These are phyloP conservation scores for Stenodema calcarata DNA, from an alignment of 2,888 invertebrate species.

Conservation along the genomic window DNA sequence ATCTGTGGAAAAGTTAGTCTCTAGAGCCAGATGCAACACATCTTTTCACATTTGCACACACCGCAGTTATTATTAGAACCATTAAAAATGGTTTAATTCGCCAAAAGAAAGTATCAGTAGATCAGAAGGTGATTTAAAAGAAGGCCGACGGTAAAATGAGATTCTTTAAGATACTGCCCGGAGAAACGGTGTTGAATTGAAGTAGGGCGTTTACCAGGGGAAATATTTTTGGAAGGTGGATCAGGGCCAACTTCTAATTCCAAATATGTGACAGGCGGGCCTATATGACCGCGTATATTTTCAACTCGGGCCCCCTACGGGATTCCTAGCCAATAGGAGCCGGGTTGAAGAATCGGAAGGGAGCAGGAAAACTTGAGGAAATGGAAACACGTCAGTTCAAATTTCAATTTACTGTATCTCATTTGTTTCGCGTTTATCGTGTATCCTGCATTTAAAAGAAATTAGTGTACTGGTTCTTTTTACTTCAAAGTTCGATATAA, in stretches of 20 bases:
- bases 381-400: not conserved
- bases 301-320: not conserved
- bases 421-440: too few relatives aligned
- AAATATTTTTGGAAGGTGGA: slow-evolving; percentile 45
- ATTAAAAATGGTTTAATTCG: too few relatives aligned
- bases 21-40: too few relatives aligned
- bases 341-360: not conserved
- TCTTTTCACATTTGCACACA: too few relatives aligned
- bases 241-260: slow-evolving; percentile 35
- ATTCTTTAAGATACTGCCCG: not conserved
- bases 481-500: too few relatives aligned
- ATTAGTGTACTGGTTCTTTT: too few relatives aligned
- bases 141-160: not conserved
- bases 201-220: slow-evolving; percentile 42
- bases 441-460: too few relatives aligned
- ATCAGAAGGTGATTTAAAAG: too few relatives aligned
- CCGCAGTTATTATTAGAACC: too few relatives aligned
- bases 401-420: too few relatives aligned
- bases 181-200: slow-evolving; percentile 28
- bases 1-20: too few relatives aligned
- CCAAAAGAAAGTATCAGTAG: too few relatives aligned
- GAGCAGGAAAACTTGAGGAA: not conserved
- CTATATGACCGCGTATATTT: slow-evolving; percentile 37
- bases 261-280: slow-evolving; percentile 44
- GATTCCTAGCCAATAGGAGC: slow-evolving; percentile 4